Percentiles rank a stretch among this genome's conserved stretches.
These are phyloP conservation scores for Valencia hispanica DNA, from an alignment of 2,797 vertebrate species.

Conservation along the genomic window DNA sequence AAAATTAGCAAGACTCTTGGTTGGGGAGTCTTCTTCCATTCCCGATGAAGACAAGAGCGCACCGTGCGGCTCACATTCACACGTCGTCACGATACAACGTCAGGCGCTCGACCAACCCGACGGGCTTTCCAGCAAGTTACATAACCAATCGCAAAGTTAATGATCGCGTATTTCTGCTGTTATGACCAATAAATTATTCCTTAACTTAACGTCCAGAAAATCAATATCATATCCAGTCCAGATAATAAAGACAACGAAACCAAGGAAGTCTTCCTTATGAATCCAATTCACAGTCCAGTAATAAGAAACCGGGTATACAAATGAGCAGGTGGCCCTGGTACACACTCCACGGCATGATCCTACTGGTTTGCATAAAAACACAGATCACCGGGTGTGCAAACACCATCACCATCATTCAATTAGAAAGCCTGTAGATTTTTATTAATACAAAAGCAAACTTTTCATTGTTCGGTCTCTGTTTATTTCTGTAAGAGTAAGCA, in stretches of 20 bases:
- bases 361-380: constrained; percentile 33
- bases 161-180: constrained; percentile 7
- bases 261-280: not conserved
- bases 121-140: constrained; percentile 37
- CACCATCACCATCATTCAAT: not conserved
- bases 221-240: not conserved
- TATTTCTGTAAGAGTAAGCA: not conserved
- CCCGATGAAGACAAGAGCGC: constrained; percentile 41
- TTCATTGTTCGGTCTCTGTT: not conserved
- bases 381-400: not conserved
- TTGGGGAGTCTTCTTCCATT: constrained; percentile 57
- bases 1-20: constrained; percentile 23
- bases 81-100: constrained; percentile 69
- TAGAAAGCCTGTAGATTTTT: not conserved
- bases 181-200: not conserved
- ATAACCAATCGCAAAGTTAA: constrained; percentile 42
- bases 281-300: not conserved
- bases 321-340: constrained; percentile 44
- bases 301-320: constrained; percentile 37
- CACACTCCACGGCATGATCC: constrained; percentile 4
- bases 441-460: not conserved
- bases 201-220: not conserved
- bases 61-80: constrained; percentile 25
- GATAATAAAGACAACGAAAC: not conserved
- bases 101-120: constrained; percentile 49